Evolutionary conservation across 1,140 invertebrate genomes (phyloP), one percentile per base, ranked within the genome.

Genomic region (Ptiloglossa arizonensis): DNA sequence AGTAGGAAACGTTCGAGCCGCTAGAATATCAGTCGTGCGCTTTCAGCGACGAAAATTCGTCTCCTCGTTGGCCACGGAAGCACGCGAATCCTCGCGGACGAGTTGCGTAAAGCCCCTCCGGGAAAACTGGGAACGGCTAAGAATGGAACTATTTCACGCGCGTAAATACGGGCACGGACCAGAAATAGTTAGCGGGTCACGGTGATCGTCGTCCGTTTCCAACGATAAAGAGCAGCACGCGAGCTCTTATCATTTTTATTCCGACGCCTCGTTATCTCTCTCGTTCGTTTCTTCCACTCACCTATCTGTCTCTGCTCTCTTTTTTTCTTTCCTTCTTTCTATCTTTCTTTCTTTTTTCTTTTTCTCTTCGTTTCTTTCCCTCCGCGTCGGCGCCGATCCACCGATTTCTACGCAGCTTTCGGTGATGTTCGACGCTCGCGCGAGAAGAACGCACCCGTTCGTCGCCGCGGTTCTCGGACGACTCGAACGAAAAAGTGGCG

Each of bases 191-290:
- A 38, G 35, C 27, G 38, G 67, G 50, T 59, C 54, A 62, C 24
- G 35, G 44, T 44, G 75, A 74, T 74, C 64, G 48, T 5, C 41
- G 52, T 32, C 70, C 27, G 13, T 48, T 62, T 13, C 54, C 50
- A 11, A 29, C 68, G 81, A 84, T 83, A 74, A 83, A 62, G 63
- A 54, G 27, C n/a, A 60, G 81, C 69, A 83, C 63, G 69, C 69
- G 63, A 81, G 54, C 44, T 57, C 38, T 85, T 85, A 83, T 85
- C 82, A 29, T 81, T 69, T 81, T 80, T 59, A 57, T 82, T 82
- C 52, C 63, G n/a, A 63, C 17, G n/a, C 63, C 15, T 17, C 32
- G 52, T 76, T 80, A 78, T 79, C 76, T 64, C 57, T 35, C 56
- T 57, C 81, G 79, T 60, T 78, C n/a, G 22, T 60, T 75, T 85